Base-by-base conservation (phyloP, 2,888 invertebrate species). In the Opisthograptis luteolata region DNA sequence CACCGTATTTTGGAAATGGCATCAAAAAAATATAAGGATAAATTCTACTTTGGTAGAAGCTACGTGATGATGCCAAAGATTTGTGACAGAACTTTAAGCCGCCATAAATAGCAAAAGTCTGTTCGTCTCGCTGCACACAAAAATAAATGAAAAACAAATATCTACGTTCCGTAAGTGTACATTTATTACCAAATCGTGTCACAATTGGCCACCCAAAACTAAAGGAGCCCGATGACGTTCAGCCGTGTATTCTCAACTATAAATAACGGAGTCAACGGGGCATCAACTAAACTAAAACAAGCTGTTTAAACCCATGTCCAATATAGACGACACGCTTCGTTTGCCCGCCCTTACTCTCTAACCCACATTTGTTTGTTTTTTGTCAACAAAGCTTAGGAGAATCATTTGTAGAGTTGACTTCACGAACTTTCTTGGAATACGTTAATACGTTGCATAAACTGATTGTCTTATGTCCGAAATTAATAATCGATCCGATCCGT, bases 181-280 rank as follows among this genome's bases (percentile, higher is more conserved):
- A 30, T 44, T 32, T 43, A 27, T 31, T 30, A 37, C 25, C 24
- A 37, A 36, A 37, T 37, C 19, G 14, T 39, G 32, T 43, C 27
- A 43, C 31, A 35, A 37, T 42, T 31, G 40, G 35, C 50, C 44
- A 44, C 44, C 50, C 44, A 51, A 24, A 34, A 24, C 14, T 13
- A 32, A 19, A 9, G 10, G 2, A 40, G 35, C 37, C 44, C 37
- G 58, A 62, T 65, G 68, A 66, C 66, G 65, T 66, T 64, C 59
- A 57, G 54, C 62, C 61, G 65, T 60, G 58, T 66, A 60, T 60
- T 70, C 68, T 67, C 68, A 62, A 60, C 61, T 79, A 79, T 79
- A 80, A 81, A 83, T 83, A 83, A 72, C 68, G 58, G 66, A 72
- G 72, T 73, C 72, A 75, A 72, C 76, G 68, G 68, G 68, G 71